Evolutionary conservation across 2,113 vertebrate genomes (phyloP).

Genomic region (Hydrolagus affinis): DNA sequence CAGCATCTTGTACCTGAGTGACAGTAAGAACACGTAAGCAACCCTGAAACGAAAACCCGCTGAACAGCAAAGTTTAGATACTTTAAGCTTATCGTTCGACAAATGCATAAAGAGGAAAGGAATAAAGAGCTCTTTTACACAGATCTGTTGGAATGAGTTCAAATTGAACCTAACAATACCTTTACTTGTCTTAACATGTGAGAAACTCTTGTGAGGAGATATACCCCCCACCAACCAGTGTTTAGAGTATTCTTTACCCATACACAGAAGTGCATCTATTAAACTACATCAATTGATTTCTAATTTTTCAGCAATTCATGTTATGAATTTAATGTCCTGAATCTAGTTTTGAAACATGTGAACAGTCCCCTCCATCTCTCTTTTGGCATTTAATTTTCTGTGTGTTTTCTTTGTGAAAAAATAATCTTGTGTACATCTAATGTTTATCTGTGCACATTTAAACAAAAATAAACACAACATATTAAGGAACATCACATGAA

Average conservation of each 20-base stretch:
- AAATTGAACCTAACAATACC: constrained; percentile 14
- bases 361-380: neutral
- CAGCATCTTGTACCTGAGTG: constrained; percentile 68
- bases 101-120: neutral
- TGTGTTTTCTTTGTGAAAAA: neutral
- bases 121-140: neutral
- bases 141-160: constrained; percentile 7
- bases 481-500: neutral
- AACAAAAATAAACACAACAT: neutral
- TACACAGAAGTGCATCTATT: neutral
- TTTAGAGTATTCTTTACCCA: neutral
- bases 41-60: neutral
- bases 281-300: neutral
- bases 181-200: constrained; percentile 21
- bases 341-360: neutral
- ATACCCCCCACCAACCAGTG: no score
- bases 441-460: neutral
- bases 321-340: neutral
- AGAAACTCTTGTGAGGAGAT: neutral
- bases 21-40: neutral
- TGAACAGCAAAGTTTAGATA: neutral
- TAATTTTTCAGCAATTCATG: neutral
- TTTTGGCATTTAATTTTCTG: neutral
- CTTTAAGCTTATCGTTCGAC: neutral
- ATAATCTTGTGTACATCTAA: neutral